These are phyloP conservation scores for Stenurella melanura DNA, from an alignment of 2,888 invertebrate genomes.

Conservation along the genomic window DNA sequence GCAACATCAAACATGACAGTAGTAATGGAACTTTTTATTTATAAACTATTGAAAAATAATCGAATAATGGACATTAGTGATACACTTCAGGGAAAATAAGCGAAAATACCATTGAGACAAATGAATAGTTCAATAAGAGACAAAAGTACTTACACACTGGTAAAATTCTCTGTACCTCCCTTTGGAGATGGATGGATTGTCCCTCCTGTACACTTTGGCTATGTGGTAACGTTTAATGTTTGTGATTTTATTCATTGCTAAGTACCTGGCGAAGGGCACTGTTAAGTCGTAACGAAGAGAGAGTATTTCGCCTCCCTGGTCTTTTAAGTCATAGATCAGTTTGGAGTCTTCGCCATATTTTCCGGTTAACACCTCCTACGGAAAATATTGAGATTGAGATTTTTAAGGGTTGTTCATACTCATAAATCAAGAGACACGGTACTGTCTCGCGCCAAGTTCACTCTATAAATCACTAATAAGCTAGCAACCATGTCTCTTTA, in stretches of 20 bases:
- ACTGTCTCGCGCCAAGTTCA: too few relatives aligned
- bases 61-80: too few relatives aligned
- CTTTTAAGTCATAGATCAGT: conserved; percentile 97
- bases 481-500: too few relatives aligned
- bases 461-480: too few relatives aligned
- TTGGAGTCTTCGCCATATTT: conserved; percentile 99
- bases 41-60: too few relatives aligned
- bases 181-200: conserved; percentile 97
- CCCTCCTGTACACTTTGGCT: conserved; percentile 97
- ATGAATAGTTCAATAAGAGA: background rate
- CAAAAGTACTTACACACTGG: conserved; percentile 90
- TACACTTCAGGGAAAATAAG: too few relatives aligned
- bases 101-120: too few relatives aligned
- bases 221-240: conserved; percentile 98
- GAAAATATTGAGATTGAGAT: conserved; percentile 38
- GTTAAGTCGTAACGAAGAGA: conserved; percentile 98
- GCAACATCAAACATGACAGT: too few relatives aligned
- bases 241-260: conserved; percentile 97
- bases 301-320: conserved; percentile 98
- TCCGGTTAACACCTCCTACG: conserved; percentile 97
- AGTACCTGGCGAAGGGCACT: conserved; percentile 97
- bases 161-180: conserved; percentile 99
- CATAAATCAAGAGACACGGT: too few relatives aligned
- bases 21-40: too few relatives aligned
- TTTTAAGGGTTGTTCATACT: too few relatives aligned